Conservation (phyloP, 2,888 invertebrate species). For the Deilephila porcellus region DNA sequence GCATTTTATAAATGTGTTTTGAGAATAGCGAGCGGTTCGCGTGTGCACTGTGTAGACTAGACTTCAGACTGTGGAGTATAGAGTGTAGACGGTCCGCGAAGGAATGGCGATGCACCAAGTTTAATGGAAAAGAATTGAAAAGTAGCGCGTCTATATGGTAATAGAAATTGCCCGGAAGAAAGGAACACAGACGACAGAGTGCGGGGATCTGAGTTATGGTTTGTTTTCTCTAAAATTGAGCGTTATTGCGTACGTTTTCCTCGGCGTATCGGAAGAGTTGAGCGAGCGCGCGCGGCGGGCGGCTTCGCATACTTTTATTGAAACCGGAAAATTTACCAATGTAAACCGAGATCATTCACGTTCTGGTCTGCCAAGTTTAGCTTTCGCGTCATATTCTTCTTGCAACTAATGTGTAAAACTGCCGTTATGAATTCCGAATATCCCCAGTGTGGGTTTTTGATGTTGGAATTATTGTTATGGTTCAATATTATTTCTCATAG, state of each 20-base stretch:
- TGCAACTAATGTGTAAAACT: constrained; percentile 32
- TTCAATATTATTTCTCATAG: not conserved
- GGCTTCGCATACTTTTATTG: constrained; percentile 60
- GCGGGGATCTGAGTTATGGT: constrained; percentile 80
- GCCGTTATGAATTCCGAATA: constrained; percentile 32
- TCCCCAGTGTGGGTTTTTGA: not conserved
- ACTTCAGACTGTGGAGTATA: no score
- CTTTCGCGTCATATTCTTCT: constrained; percentile 47
- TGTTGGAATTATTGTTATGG: no score
- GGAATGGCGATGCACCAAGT: constrained; percentile 82
- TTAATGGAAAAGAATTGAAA: constrained; percentile 85
- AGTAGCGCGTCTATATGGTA: constrained; percentile 85
- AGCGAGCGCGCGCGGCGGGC: constrained; percentile 37
- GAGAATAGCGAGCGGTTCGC: constrained; percentile 69
- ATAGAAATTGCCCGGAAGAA: constrained; percentile 85
- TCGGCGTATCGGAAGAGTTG: constrained; percentile 54
- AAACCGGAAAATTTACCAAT: constrained; percentile 66
- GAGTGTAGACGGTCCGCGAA: constrained; percentile 59
- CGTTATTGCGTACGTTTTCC: constrained; percentile 76
- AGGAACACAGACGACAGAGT: constrained; percentile 81
- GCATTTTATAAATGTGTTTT: constrained; percentile 84
- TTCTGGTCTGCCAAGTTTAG: constrained; percentile 55
- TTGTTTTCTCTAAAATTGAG: constrained; percentile 83
- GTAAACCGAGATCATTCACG: constrained; percentile 67
- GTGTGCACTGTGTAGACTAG: constrained; percentile 41